Evolutionary conservation across 2,113 vertebrate species (phyloP), one percentile per base, ranked within the genome.

Genomic region (Salvelinus namaycush): DNA sequence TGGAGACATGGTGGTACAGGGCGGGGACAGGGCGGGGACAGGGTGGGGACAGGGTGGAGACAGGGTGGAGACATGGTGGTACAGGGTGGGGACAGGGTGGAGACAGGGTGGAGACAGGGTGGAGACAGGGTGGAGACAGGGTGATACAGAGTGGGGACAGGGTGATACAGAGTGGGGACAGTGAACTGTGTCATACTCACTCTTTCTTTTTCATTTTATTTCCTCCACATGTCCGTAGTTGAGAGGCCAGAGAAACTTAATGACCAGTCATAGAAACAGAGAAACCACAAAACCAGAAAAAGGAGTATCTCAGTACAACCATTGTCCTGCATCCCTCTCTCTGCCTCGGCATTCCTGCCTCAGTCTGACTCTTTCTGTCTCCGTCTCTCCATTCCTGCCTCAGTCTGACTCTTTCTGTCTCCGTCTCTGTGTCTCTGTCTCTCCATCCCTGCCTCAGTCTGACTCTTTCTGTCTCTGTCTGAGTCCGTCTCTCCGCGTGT

Each of bases 211-310:
- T 9, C 24, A 64, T 5, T 39, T 7, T 44, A 44, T 44, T 16
- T 39, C 48, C 70, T 49, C 70, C 12, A 76, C 71, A 72, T 2
- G 48, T 54, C 27, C 39, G 48, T 77, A 70, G 57, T 65, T 29
- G 7, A 72, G 77, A 68, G 72, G 67, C 76, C 76, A 48, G 70
- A 69, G 81, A 76, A 81, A 54, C 76, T 64, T 82, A 87, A 84
- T 67, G 76, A 87, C 64, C 73, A 29, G 84, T 79, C 79, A 72
- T 62, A 74, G 71, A 79, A 83, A 86, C 83, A 70, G 66, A 74
- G 73, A 79, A 83, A 86, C 84, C 86, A 76, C 81, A 81, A 22
- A 68, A 74, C 86, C 86, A 71, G 75, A 48, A 76, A 81, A 57
- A 73, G 27, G 39, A 81, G 73, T 69, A 68, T 73, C 85, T 79